These are phyloP conservation scores for Rhodeus uyekii DNA, from an alignment of 2,797 vertebrate species.

Conservation along the genomic window DNA sequence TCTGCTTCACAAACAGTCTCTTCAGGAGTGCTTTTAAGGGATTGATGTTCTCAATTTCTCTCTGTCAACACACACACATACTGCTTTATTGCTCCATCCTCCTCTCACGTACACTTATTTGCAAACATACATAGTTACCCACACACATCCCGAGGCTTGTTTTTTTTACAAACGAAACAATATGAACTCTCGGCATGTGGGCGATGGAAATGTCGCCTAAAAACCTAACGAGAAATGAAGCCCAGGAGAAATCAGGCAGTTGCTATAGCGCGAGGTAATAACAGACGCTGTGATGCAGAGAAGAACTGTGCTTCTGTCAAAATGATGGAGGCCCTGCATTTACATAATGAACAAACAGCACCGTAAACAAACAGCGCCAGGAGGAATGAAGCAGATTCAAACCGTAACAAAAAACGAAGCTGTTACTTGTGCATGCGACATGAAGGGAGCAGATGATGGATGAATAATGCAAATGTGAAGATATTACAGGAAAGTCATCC, in stretches of 20 bases:
- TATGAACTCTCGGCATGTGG: conserved; percentile 37
- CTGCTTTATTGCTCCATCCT: neutral
- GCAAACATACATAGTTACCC: conserved; percentile 1
- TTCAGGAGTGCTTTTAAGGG: neutral
- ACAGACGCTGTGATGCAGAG: conserved; percentile 34
- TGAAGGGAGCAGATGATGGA: neutral
- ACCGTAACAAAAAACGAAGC: neutral
- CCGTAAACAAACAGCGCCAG: conserved; percentile 21
- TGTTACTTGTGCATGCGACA: neutral
- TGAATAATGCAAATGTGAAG: neutral
- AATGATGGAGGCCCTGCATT: conserved; percentile 40
- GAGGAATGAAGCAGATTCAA: neutral
- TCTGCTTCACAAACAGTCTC: neutral
- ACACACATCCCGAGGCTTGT: conserved; percentile 13
- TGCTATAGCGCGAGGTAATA: conserved; percentile 19
- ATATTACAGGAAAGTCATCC: neutral
- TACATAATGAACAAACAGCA: conserved; percentile 49
- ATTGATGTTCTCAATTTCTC: conserved; percentile 34
- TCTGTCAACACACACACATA: conserved; percentile 3
- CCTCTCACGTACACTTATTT: neutral
- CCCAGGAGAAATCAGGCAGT: conserved; percentile 18
- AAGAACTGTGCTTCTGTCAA: conserved; percentile 31
- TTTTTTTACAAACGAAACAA: conserved; percentile 31
- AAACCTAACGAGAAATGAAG: conserved; percentile 33
- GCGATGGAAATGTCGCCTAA: neutral